Conservation (phyloP, 1,140 invertebrate genomes). For the Nasonia longicornis region DNA sequence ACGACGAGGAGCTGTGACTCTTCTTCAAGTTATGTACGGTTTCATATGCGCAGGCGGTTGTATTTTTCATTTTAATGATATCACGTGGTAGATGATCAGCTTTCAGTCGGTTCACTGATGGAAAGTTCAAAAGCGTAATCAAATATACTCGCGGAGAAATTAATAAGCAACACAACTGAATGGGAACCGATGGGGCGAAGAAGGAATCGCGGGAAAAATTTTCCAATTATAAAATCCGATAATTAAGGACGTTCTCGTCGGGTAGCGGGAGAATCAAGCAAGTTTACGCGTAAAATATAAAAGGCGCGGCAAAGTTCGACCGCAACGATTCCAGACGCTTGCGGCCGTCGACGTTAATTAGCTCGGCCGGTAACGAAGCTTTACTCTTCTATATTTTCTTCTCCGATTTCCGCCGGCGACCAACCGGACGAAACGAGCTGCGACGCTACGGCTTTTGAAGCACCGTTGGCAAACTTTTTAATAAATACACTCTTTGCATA, state of each 20-base stretch:
- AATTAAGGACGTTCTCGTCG: not conserved
- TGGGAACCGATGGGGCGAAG: not conserved
- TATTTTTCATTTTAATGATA: not conserved
- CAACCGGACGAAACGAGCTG: not conserved
- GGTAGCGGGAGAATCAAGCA: not conserved
- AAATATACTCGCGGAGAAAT: not conserved
- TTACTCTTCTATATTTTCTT: constrained; percentile 1
- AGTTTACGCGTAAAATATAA: constrained; percentile 11
- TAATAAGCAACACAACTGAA: not conserved
- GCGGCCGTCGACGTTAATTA: constrained; percentile 20
- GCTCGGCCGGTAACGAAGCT: constrained; percentile 20
- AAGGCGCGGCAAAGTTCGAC: constrained; percentile 2
- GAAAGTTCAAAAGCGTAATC: no score
- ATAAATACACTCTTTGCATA: not conserved
- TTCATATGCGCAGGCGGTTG: not conserved
- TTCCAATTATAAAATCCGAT: constrained; percentile 16
- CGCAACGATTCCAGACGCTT: constrained; percentile 1
- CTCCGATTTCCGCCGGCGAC: not conserved
- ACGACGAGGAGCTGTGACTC: not conserved
- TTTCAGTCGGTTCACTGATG: no score
- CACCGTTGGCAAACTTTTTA: not conserved
- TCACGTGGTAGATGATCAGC: no score
- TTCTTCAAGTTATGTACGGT: not conserved
- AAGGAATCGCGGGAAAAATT: not conserved
- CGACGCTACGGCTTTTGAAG: not conserved